A percentile compares a stretch with the other conserved stretches of the same genome.
These are phyloP conservation scores for Propithecus deckenii DNA, from an alignment of 2,797 vertebrate species.

Conservation along the genomic window DNA sequence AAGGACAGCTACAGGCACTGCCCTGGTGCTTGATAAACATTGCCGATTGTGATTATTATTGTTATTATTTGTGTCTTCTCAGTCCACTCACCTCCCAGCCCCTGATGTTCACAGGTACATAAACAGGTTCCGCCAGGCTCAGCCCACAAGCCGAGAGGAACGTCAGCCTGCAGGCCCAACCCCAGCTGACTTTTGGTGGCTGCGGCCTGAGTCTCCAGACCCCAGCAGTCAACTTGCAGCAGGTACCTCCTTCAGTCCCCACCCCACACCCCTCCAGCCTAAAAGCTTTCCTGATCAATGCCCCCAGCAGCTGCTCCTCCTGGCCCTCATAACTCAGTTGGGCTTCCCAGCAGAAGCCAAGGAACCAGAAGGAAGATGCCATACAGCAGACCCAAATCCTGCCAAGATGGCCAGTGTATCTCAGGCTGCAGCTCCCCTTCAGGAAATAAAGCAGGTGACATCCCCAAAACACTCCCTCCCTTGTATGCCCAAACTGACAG, in stretches of 20 bases:
- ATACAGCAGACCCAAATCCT: background rate
- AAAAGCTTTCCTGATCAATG: background rate
- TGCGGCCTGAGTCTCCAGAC: constrained; percentile 78
- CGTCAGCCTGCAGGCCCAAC: constrained; percentile 78
- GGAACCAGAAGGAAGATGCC: background rate
- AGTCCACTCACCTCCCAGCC: background rate
- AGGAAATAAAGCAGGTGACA: constrained; percentile 70
- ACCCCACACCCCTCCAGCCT: background rate
- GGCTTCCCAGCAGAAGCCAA: constrained; percentile 50
- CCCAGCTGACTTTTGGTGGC: constrained; percentile 89
- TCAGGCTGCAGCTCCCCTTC: background rate
- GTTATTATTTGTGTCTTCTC: background rate
- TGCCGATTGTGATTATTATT: background rate
- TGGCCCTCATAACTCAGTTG: background rate
- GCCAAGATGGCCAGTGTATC: background rate
- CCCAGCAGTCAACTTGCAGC: constrained; percentile 32
- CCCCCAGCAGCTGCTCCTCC: background rate
- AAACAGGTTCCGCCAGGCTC: constrained; percentile 90
- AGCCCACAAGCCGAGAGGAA: constrained; percentile 89
- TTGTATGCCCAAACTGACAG: background rate
- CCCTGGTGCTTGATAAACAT: background rate
- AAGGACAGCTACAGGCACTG: background rate
- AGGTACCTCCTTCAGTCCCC: constrained; percentile 49
- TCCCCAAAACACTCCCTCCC: background rate
- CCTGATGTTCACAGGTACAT: constrained; percentile 86